phyloP scores from a whole-genome alignment of 2,113 vertebrate species.

The Xyliphius kryptos region DNA sequence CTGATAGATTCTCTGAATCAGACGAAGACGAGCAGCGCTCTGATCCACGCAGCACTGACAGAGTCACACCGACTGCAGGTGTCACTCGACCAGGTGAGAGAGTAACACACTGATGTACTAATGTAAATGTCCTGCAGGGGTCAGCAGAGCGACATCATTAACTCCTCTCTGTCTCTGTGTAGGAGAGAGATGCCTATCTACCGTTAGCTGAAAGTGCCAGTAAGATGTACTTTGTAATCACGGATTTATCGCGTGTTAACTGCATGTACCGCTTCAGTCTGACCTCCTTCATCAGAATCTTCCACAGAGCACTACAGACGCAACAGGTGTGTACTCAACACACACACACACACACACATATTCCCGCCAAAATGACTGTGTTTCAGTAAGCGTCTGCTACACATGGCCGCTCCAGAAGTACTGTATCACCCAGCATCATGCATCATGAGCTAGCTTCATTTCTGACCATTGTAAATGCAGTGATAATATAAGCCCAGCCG shows the following conservation, averaged over 20 bases:
- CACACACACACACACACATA: no score
- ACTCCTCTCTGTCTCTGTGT: conserved; percentile 15
- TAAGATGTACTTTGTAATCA: conserved; percentile 97
- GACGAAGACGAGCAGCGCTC: conserved; percentile 90
- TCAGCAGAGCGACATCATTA: conserved; percentile 61
- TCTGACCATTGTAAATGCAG: no score
- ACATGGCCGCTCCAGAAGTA: no score
- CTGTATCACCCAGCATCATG: no score
- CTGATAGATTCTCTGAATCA: conserved; percentile 93
- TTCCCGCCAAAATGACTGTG: no score
- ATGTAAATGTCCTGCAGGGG: no score
- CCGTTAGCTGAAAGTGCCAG: conserved; percentile 90
- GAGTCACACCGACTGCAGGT: conserved; percentile 84
- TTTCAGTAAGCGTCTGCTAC: no score
- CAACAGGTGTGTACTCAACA: no score
- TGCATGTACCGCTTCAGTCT: conserved; percentile 97
- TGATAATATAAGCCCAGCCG: no score
- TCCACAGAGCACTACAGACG: conserved; percentile 82
- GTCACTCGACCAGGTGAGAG: no score
- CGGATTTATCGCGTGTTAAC: conserved; percentile 93
- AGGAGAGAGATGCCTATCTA: conserved; percentile 94
- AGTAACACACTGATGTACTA: no score
- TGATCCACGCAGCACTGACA: conserved; percentile 86
- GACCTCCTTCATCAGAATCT: conserved; percentile 86
- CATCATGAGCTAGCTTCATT: no score